A percentile compares a stretch with the other conserved stretches of the same genome.
Conservation (phyloP, 2,888 invertebrate genomes). For the Arge pagana region DNA sequence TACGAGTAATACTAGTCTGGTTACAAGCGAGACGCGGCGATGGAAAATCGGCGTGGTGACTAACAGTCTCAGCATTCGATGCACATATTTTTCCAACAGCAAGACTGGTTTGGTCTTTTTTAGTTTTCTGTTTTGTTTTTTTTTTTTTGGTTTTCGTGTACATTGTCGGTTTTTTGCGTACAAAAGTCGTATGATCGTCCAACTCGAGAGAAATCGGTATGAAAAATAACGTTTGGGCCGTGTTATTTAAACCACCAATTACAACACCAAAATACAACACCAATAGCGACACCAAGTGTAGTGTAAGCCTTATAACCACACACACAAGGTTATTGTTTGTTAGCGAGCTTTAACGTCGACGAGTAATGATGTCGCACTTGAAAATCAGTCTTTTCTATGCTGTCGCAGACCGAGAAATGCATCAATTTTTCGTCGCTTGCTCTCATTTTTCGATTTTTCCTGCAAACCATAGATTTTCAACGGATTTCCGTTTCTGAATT, state of each 20-base stretch:
- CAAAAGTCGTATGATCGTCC: no score
- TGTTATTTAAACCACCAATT: constrained; percentile 42
- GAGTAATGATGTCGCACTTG: constrained; percentile 2
- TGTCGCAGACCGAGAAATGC: not conserved
- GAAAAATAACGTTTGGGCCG: constrained; percentile 2
- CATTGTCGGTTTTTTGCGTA: not conserved
- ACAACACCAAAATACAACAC: constrained; percentile 57
- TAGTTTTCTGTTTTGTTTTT: not conserved
- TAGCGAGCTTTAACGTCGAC: constrained; percentile 23
- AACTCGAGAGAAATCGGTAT: not conserved
- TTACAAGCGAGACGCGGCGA: no score
- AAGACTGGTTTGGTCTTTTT: not conserved
- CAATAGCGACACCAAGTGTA: constrained; percentile 58
- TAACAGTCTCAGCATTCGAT: no score
- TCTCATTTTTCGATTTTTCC: not conserved
- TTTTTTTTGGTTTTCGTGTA: not conserved
- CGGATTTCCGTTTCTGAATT: no score
- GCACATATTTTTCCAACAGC: no score
- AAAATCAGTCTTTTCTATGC: not conserved
- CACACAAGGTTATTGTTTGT: constrained; percentile 54
- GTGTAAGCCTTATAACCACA: constrained; percentile 56
- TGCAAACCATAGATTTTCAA: no score
- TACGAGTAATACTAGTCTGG: no score
- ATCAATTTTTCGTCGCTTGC: not conserved
- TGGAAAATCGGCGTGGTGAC: no score